Base-by-base conservation (phyloP, 2,113 vertebrate genomes). In the Poeciliopsis retropinna region DNA sequence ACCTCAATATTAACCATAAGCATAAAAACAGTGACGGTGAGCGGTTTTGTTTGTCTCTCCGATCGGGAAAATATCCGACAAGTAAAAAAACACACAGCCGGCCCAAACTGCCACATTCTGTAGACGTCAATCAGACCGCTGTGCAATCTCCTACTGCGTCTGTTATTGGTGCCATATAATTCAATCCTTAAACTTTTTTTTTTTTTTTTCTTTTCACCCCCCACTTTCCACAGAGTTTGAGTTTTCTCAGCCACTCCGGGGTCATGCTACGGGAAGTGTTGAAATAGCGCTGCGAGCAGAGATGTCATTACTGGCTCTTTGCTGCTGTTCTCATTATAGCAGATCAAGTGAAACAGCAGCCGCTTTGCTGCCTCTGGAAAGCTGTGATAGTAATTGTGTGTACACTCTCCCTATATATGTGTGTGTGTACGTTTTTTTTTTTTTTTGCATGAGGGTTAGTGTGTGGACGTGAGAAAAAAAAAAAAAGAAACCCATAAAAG, bases 251-350 rank as follows among this genome's bases (percentile, higher is more conserved):
- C 27, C 4, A 79, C 75, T 91, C 76, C 17, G 30, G 84, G 89
- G 88, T 88, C 87, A 78, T 27, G 76, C 81, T 63, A 69, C 29
- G 63, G 88, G 87, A 87, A 88, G 85, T 75, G 79, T 83, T 72
- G 83, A 75, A 84, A 85, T 73, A 71, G 81, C 34, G 62, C 64
- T 57, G 82, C 61, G 86, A 88, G 83, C 81, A 14, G 86, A 83
- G 79, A 88, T 89, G 88, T 84, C 88, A 86, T 91, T 88, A 85
- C 84, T 57, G 71, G 72, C 77, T 84, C 73, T 78, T 83, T 74
- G 78, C 89, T 90, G 90, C 87, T 76, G 85, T 91, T 92, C 88
- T 84, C 88, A 90, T 93, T 90, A 87, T 73, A 78, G 72, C 81
- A 91, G 84, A 90, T 88, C 86, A 89, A 89, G 87, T 87, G 79